phyloP scores from a whole-genome alignment of 2,113 vertebrate genomes.

The Chloropsis hardwickii region DNA sequence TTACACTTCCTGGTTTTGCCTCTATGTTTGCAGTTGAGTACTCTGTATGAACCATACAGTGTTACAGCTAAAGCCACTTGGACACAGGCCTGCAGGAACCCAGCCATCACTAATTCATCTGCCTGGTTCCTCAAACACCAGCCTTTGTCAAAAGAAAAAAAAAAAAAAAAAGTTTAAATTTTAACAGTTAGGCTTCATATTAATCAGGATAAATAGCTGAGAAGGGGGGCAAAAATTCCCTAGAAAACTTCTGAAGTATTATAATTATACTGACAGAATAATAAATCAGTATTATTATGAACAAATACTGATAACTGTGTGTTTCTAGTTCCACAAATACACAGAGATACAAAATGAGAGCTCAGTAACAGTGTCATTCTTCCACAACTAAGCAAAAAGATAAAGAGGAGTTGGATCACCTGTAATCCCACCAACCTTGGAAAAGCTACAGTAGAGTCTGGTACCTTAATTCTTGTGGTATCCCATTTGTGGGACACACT shows the following conservation, averaged over 20 bases:
- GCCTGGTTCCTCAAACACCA: not conserved
- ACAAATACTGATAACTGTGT: not conserved
- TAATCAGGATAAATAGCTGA: not conserved
- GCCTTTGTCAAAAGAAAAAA: not conserved
- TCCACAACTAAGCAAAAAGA: not conserved
- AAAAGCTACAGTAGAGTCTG: not conserved
- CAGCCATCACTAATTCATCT: not conserved
- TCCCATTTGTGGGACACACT: not conserved
- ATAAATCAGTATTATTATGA: not conserved
- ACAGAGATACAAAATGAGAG: not conserved
- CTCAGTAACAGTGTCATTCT: not conserved
- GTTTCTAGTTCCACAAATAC: not conserved
- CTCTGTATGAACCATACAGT: rapidly evolving
- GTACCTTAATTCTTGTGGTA: not conserved
- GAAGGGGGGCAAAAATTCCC: not conserved
- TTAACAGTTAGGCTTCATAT: not conserved
- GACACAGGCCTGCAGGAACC: not conserved
- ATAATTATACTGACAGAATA: not conserved
- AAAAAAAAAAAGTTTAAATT: not conserved
- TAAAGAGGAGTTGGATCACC: not conserved
- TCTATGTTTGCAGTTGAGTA: not conserved
- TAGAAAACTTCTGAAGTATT: not conserved
- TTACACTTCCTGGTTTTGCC: not conserved
- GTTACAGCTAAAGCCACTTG: not conserved
- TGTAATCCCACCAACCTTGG: not conserved